phyloP scores from a whole-genome alignment of 2,113 vertebrate species.

The Carassius gibelio region DNA sequence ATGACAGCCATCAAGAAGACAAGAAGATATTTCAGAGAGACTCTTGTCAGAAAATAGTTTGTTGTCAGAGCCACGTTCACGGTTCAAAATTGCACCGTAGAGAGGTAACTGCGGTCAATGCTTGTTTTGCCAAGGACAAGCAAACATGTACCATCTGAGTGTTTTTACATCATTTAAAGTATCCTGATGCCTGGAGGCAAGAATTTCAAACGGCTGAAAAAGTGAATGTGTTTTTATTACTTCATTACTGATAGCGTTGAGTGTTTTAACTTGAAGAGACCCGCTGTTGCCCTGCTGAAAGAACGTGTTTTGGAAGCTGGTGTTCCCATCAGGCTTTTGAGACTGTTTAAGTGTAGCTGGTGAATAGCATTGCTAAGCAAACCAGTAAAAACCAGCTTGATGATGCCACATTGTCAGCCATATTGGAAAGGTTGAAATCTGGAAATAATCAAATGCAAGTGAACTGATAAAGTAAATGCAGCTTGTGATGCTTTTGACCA shows the following conservation, averaged over 20 bases:
- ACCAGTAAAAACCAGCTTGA: background rate
- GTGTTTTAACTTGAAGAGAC: background rate
- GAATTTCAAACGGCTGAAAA: background rate
- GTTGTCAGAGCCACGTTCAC: slow-evolving; percentile 59
- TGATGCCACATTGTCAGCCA: background rate
- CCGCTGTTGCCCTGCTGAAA: background rate
- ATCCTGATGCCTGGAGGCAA: slow-evolving; percentile 21
- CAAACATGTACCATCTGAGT: slow-evolving; percentile 27
- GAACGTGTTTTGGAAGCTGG: background rate
- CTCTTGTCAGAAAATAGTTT: slow-evolving; percentile 53
- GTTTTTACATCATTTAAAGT: slow-evolving; percentile 5
- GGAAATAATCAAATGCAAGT: background rate
- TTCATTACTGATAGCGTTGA: background rate
- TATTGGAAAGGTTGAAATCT: background rate
- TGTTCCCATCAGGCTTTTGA: background rate
- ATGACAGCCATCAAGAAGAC: slow-evolving; percentile 71
- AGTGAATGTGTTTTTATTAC: background rate
- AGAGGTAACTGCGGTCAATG: slow-evolving; percentile 28
- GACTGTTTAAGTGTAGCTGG: background rate
- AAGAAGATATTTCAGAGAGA: slow-evolving; percentile 61
- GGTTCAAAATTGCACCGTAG: slow-evolving; percentile 53
- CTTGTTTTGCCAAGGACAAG: slow-evolving; percentile 22
- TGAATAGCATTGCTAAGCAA: too few species aligned
- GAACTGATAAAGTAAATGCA: background rate
- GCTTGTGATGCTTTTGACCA: background rate